A percentile compares a stretch with the other conserved stretches of the same genome.
These are phyloP conservation scores for Anabas testudineus DNA, from an alignment of 2,797 vertebrate species.

Conservation along the genomic window DNA sequence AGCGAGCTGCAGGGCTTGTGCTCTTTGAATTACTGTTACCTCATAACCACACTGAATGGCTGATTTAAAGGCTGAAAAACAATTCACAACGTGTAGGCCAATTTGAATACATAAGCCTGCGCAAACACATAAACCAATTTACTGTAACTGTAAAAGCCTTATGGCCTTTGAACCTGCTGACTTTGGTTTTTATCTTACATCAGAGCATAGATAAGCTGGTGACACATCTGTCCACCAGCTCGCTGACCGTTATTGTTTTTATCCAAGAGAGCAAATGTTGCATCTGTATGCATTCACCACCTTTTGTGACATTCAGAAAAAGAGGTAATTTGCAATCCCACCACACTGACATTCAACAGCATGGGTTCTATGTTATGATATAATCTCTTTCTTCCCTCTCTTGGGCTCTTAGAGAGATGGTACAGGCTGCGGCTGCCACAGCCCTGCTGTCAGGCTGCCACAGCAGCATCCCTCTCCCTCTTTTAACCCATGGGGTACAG, in stretches of 20 bases:
- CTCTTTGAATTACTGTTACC: slow-evolving; percentile 47
- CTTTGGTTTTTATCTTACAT: slow-evolving; percentile 24
- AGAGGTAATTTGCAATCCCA: slow-evolving; percentile 56
- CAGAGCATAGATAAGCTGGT: slow-evolving; percentile 35
- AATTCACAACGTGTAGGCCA: slow-evolving; percentile 23
- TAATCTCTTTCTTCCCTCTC: slow-evolving; percentile 40
- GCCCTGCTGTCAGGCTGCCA: slow-evolving; percentile 76
- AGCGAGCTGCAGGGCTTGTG: slow-evolving; percentile 43
- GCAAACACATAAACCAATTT: background rate
- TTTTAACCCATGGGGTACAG: slow-evolving; percentile 73
- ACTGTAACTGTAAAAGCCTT: background rate
- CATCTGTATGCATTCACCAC: slow-evolving; percentile 58
- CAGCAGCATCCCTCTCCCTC: slow-evolving; percentile 60
- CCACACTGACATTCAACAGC: slow-evolving; percentile 69
- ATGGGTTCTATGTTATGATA: slow-evolving; percentile 49
- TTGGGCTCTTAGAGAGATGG: slow-evolving; percentile 50
- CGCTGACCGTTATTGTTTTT: slow-evolving; percentile 52
- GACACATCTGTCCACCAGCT: slow-evolving; percentile 59
- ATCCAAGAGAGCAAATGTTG: slow-evolving; percentile 45
- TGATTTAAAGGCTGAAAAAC: slow-evolving; percentile 35
- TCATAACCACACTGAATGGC: slow-evolving; percentile 21
- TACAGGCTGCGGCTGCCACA: slow-evolving; percentile 64
- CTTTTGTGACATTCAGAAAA: slow-evolving; percentile 67
- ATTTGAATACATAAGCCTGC: slow-evolving; percentile 24
- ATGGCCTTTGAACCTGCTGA: slow-evolving; percentile 6